Percentiles rank a stretch among this genome's conserved stretches.
These are phyloP conservation scores for Rhagium mordax DNA, from an alignment of 2,888 invertebrate genomes.

Conservation along the genomic window DNA sequence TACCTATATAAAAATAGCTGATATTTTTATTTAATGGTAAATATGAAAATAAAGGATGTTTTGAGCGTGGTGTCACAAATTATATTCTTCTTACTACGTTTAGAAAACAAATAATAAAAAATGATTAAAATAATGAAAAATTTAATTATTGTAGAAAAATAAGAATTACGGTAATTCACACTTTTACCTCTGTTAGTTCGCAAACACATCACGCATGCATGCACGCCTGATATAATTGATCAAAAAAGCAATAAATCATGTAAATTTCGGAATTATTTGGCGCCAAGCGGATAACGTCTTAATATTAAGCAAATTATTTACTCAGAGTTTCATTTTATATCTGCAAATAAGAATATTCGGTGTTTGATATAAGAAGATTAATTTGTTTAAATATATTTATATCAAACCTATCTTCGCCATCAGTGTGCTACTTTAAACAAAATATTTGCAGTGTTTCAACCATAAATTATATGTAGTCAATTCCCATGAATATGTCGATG, in stretches of 20 bases:
- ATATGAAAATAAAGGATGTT: too few relatives aligned
- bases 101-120: too few relatives aligned
- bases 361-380: not conserved
- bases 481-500: not conserved
- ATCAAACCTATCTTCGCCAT: not conserved
- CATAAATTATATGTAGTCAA: not conserved
- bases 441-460: not conserved
- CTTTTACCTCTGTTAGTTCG: not conserved
- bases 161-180: too few relatives aligned
- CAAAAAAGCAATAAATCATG: not conserved
- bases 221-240: not conserved
- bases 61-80: too few relatives aligned
- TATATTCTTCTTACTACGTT: too few relatives aligned
- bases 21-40: too few relatives aligned
- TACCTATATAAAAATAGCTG: too few relatives aligned
- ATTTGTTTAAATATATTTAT: not conserved
- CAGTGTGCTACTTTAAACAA: not conserved
- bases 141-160: too few relatives aligned
- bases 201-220: not conserved
- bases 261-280: not conserved
- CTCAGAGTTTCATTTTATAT: not conserved
- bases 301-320: not conserved
- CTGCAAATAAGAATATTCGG: not conserved
- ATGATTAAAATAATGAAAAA: too few relatives aligned
- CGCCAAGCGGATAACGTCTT: not conserved